Evolutionary conservation across 1,140 invertebrate species (phyloP).

Genomic region (Lordiphosa stackelbergi): DNA sequence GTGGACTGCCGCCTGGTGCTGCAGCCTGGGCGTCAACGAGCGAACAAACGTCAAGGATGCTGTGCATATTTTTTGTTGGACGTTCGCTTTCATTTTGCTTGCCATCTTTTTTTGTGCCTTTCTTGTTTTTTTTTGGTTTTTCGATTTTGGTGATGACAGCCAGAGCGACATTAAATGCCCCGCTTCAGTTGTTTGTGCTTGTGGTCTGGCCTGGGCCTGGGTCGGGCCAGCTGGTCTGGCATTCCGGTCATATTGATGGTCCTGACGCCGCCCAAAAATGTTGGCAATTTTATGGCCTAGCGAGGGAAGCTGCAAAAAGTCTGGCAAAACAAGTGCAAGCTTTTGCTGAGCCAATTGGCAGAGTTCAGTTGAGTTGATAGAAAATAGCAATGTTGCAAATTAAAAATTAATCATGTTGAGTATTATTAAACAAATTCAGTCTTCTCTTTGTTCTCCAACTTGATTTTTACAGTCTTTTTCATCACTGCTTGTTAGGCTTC

Average conservation of each 20-base stretch:
- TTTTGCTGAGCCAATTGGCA: too few species aligned
- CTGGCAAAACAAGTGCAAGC: too few species aligned
- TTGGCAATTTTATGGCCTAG: slow-evolving; percentile 32
- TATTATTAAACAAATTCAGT: too few species aligned
- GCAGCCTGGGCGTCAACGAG: slow-evolving; percentile 66
- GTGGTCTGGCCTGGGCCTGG: slow-evolving; percentile 45
- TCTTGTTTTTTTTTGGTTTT: slow-evolving; percentile 52
- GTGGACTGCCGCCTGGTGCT: slow-evolving; percentile 18
- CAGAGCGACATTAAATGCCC: slow-evolving; percentile 72
- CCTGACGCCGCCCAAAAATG: slow-evolving; percentile 41
- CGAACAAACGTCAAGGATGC: slow-evolving; percentile 73
- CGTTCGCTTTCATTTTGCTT: slow-evolving; percentile 44
- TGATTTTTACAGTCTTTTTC: too few species aligned
- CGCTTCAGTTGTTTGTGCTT: slow-evolving; percentile 70
- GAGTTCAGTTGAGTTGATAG: too few species aligned
- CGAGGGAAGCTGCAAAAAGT: slow-evolving; percentile 33
- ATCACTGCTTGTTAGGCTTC: too few species aligned
- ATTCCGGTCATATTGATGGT: slow-evolving; percentile 65
- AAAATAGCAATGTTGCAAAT: too few species aligned
- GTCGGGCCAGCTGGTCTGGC: slow-evolving; percentile 39
- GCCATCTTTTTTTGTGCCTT: slow-evolving; percentile 30
- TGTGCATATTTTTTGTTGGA: slow-evolving; percentile 55
- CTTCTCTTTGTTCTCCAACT: too few species aligned
- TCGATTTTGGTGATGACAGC: slow-evolving; percentile 72
- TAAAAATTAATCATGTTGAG: too few species aligned